These are phyloP conservation scores for Trachymyrmex septentrionalis DNA, from an alignment of 1,140 invertebrate genomes.

Conservation along the genomic window DNA sequence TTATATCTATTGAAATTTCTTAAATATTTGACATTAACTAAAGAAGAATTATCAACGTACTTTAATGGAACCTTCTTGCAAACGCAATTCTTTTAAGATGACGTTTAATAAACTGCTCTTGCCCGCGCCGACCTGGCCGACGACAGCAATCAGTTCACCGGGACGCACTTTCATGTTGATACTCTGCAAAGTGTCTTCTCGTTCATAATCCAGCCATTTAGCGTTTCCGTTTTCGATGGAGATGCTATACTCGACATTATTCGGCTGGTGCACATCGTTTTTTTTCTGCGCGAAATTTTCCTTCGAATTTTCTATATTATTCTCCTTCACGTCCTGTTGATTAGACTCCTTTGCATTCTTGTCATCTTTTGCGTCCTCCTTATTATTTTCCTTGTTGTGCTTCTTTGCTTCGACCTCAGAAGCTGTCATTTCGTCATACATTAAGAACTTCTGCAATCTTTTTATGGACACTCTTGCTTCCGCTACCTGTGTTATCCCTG, in stretches of 20 bases:
- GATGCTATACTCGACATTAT: constrained; percentile 66
- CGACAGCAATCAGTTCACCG: constrained; percentile 90
- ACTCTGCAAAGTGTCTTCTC: constrained; percentile 86
- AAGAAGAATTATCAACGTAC: constrained; percentile 61
- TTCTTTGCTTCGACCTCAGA: constrained; percentile 18
- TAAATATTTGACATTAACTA: constrained; percentile 21
- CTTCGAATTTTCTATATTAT: constrained; percentile 52
- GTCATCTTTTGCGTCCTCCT: background rate
- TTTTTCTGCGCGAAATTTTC: constrained; percentile 21
- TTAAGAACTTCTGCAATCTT: constrained; percentile 90
- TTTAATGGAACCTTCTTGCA: constrained; percentile 85
- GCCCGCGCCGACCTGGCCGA: constrained; percentile 93
- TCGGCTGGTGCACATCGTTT: background rate
- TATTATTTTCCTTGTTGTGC: constrained; percentile 63
- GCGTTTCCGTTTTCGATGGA: constrained; percentile 79
- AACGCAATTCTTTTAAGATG: constrained; percentile 91
- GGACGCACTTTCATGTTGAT: constrained; percentile 88
- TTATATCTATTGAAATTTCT: background rate
- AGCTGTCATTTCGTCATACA: constrained; percentile 87
- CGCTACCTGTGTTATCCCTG: constrained; percentile 86
- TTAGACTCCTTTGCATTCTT: constrained; percentile 23
- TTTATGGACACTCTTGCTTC: constrained; percentile 90
- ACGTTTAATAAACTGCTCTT: constrained; percentile 93
- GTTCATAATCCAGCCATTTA: constrained; percentile 82
- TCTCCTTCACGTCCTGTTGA: constrained; percentile 64